phyloP scores from a whole-genome alignment of 2,113 vertebrate species.

The Odontesthes bonariensis region DNA sequence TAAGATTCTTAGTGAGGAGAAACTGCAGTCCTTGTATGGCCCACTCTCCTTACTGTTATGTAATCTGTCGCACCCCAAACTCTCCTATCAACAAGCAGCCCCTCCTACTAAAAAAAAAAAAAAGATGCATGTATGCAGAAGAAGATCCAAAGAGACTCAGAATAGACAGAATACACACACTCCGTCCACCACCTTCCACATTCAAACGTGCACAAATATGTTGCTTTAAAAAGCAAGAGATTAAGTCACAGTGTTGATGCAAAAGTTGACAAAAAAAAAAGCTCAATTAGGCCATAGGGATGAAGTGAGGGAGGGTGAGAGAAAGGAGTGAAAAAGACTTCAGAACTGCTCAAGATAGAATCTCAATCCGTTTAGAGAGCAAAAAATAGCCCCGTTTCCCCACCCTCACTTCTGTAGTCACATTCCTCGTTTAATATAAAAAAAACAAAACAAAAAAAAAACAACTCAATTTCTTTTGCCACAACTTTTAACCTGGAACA shows the following conservation, averaged over 20 bases:
- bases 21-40: constrained; percentile 68
- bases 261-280: constrained; percentile 67
- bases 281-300: constrained; percentile 20
- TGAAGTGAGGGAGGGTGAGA: constrained; percentile 21
- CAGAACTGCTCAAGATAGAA: constrained; percentile 72
- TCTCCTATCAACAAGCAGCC: constrained; percentile 64
- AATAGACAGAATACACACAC: constrained; percentile 7
- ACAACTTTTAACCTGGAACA: constrained; percentile 14
- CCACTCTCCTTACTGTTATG: constrained; percentile 67
- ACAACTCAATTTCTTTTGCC: neutral
- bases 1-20: constrained; percentile 70
- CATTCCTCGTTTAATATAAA: constrained; percentile 33
- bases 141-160: constrained; percentile 43
- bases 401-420: constrained; percentile 14
- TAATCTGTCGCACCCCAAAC: constrained; percentile 78
- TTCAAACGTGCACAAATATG: constrained; percentile 37
- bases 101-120: constrained; percentile 35
- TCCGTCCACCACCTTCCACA: constrained; percentile 39
- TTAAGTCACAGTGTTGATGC: constrained; percentile 74
- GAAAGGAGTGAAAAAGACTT: constrained; percentile 40
- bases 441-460: constrained; percentile 31
- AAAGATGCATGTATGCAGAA: constrained; percentile 48
- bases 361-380: constrained; percentile 64
- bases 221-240: constrained; percentile 74
- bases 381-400: constrained; percentile 52